Evolutionary conservation across 2,113 vertebrate species (phyloP).

Genomic region (Dasyprocta punctata): DNA sequence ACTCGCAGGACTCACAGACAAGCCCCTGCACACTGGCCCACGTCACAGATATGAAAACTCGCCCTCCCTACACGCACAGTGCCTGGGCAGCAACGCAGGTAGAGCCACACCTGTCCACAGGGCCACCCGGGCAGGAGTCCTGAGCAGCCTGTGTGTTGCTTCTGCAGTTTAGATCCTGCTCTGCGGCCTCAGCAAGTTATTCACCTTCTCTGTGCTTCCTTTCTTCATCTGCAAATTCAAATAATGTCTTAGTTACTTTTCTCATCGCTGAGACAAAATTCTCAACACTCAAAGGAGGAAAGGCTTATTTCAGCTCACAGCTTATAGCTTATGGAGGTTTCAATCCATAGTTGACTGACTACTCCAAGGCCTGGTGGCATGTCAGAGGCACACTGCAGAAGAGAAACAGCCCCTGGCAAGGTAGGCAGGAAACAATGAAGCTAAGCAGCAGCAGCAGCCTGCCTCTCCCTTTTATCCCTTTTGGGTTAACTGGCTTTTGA

Average conservation of each 20-base stretch:
- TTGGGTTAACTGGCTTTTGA: neutral
- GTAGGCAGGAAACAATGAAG: neutral
- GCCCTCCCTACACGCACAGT: fast-evolving
- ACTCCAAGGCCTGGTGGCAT: neutral
- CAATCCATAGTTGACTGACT: neutral
- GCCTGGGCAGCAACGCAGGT: neutral
- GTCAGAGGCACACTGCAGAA: neutral
- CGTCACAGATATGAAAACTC: neutral
- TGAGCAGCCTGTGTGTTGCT: neutral
- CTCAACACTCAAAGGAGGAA: neutral
- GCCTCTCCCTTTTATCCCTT: neutral
- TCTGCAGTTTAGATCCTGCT: neutral
- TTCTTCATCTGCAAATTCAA: neutral
- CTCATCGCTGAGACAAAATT: neutral
- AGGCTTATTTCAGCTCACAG: neutral
- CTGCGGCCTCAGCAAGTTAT: neutral
- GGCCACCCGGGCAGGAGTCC: neutral
- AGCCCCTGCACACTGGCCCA: fast-evolving
- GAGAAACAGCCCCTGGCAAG: neutral
- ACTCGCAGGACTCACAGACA: neutral
- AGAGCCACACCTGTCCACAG: neutral
- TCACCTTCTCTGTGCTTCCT: neutral
- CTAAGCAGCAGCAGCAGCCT: neutral
- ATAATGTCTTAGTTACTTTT: neutral
- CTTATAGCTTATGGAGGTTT: neutral